A percentile compares a stretch with the other conserved stretches of the same genome.
Conservation (phyloP, 2,888 invertebrate species). For the Muscina levida region DNA sequence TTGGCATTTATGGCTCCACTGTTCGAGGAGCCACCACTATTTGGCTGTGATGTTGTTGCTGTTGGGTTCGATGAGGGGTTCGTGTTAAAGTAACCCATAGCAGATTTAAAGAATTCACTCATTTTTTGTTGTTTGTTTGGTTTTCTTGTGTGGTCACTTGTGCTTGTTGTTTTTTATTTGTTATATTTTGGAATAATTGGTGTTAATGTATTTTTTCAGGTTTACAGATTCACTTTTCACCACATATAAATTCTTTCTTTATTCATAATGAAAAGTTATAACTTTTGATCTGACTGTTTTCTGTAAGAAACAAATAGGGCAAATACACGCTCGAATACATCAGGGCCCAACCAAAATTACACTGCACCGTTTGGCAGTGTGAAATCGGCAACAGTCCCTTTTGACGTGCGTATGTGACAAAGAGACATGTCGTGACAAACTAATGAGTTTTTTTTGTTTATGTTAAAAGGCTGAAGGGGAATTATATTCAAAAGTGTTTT, state of each 20-base stretch:
- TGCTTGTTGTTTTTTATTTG: conserved; percentile 5
- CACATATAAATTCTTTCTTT: conserved; percentile 32
- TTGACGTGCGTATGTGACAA: too few species aligned
- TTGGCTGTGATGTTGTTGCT: conserved; percentile 80
- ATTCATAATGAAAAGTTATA: conserved; percentile 37
- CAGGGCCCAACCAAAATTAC: too few species aligned
- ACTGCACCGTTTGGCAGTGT: too few species aligned
- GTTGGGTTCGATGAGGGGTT: conserved; percentile 83
- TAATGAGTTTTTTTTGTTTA: too few species aligned
- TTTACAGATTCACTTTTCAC: conserved; percentile 25
- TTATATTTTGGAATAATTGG: too few species aligned
- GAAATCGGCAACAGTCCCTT: too few species aligned
- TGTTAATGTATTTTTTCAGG: conserved; percentile 23
- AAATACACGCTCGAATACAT: too few species aligned
- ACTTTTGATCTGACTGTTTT: too few species aligned
- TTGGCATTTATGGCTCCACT: conserved; percentile 83
- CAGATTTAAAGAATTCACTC: conserved; percentile 95
- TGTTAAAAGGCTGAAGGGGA: too few species aligned
- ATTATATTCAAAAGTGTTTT: too few species aligned
- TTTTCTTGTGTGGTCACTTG: conserved; percentile 18
- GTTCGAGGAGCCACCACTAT: conserved; percentile 66
- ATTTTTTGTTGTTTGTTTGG: conserved; percentile 80
- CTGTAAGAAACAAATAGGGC: too few species aligned
- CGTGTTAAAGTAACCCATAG: conserved; percentile 93
- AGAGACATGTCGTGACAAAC: too few species aligned